These are phyloP conservation scores for Ptilonorhynchus violaceus DNA, from an alignment of 2,113 vertebrate genomes.

Conservation along the genomic window DNA sequence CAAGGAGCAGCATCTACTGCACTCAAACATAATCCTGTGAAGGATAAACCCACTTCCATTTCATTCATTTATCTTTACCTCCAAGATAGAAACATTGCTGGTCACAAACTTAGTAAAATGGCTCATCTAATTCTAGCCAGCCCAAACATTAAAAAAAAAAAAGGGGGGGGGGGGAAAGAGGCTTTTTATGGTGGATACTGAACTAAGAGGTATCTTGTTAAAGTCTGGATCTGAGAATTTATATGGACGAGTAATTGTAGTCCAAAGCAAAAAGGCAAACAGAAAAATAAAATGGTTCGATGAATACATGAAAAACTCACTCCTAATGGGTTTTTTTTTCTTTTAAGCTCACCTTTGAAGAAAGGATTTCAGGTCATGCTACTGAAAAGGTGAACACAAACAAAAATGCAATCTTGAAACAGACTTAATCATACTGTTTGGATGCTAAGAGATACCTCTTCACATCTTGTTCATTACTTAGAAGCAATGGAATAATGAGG, in stretches of 20 bases:
- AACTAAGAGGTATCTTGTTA: not conserved
- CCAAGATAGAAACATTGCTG: not conserved
- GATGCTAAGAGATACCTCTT: not conserved
- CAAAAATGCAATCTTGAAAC: not conserved
- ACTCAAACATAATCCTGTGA: not conserved
- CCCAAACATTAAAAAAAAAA: not conserved
- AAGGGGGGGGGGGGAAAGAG: no score
- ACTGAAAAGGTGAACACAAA: not conserved
- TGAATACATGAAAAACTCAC: not conserved
- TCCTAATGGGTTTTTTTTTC: not conserved
- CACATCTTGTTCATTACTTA: not conserved
- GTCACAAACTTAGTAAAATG: not conserved
- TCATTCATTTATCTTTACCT: conserved; percentile 1
- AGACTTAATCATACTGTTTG: not conserved
- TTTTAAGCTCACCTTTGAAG: not conserved
- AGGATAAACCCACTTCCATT: not conserved
- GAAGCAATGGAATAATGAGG: not conserved
- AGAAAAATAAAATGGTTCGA: not conserved
- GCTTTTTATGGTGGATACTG: not conserved
- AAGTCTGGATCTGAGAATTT: not conserved
- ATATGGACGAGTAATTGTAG: not conserved
- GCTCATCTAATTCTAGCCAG: not conserved
- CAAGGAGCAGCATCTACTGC: not conserved
- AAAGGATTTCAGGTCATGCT: not conserved
- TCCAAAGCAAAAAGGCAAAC: not conserved